Base-by-base conservation (phyloP, 92 coral and sea anemone species). In the Porites rus region DNA sequence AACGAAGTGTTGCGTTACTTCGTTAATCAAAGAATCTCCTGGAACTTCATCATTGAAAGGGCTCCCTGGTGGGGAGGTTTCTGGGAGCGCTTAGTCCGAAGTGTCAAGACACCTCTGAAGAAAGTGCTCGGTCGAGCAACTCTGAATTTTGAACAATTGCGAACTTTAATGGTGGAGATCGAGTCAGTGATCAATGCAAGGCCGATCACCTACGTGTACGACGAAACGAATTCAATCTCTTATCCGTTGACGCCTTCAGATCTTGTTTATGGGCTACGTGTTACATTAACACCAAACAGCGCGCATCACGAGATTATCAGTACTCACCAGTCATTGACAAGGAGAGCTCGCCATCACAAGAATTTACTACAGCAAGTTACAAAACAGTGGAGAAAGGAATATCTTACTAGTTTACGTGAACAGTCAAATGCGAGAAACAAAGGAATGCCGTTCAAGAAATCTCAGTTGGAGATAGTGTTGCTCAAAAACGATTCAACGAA, bases 371-470 rank as follows among this genome's bases (percentile, higher is more conserved):
- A 73, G 51, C 85, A 80, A 60, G 51, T 88, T 14, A 52, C 92
- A n/a, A 88, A 74, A 24, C 92, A 79, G 65, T 84, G 92, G 94
- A 88, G 67, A 17, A 84, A 84, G 72, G 94, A 92, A 17, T 88
- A 87, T 69, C 82, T 91, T 6, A 84, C 75, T 20, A 72, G 91
- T 81, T 16, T 87, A 11, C 63, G 76, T 7, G 81, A 73, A 14
- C 82, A 84, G 11, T 63, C 75, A 21, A 62, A 17, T 6, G 1
- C 6, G 24, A 53, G 12, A 51, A 21, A 60, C 67, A 84, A 75
- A 21, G 28, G 65, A 22, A 52, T 51, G 62, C 10, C 2, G 16
- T 31, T 56, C 83, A 87, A 58, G 68, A 74, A 65, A 76, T 87
- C 60, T 62, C 75, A 7, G 86, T 82, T 7, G 88, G 88, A 25